Evolutionary conservation across 2,113 vertebrate species (phyloP), one percentile per base, ranked within the genome.

Genomic region (Electrona antarctica): DNA sequence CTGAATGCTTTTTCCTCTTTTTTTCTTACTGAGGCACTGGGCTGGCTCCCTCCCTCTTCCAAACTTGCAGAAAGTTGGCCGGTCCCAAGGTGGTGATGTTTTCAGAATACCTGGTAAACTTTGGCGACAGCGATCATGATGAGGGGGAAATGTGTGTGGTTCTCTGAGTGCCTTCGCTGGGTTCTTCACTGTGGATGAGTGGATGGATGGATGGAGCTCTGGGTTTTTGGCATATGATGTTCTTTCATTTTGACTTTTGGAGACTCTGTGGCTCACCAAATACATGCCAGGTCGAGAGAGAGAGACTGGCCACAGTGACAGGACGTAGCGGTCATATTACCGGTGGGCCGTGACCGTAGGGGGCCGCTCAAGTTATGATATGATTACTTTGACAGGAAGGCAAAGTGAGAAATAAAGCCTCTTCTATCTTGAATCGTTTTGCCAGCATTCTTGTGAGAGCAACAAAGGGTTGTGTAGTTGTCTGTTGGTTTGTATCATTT

Each of bases 241-340:
- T 82, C 83, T 74, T 83, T 85, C 73, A 7, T 80, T 60, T 82
- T 81, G 87, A 90, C 72, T 68, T 84, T 69, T 75, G 79, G 70
- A 83, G 61, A 69, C 78, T 78, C 63, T 67, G 73, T 80, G 78
- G 85, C 74, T 78, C 54, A 67, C 33, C 62, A 73, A 78, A 81
- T 48, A 73, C 60, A 57, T 21, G 21, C 21, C 21, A 21, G 21
- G 21, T 21, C 21, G 21, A 21, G 21, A 21, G 21, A 21, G 21
- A 21, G 21, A 21, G 21, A 21, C 21, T 21, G 21, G 21, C 21
- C 21, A 21, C 21, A n/a, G n/a, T n/a, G n/a, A n/a, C n/a, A 21
- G 21, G 21, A 21, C 21, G 21, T 21, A 21, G 1, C 21, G 21
- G 21, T 21, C 21, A 21, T 21, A 21, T 21, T 21, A 21, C 21